Evolutionary conservation across 2,888 invertebrate species (phyloP).

Genomic region (Drosophila anomalata): DNA sequence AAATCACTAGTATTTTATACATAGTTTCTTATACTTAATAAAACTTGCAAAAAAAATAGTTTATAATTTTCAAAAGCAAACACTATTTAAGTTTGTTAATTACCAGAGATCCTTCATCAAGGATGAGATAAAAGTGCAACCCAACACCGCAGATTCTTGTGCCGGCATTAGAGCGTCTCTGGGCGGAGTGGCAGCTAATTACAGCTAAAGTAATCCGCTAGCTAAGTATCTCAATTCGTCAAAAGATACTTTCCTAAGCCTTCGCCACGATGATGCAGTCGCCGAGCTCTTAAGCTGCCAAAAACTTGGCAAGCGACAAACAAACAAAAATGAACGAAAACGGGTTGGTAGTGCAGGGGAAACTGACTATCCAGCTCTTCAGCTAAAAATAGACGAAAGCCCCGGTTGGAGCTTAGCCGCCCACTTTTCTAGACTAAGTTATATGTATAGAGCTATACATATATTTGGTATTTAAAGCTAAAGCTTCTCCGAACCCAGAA

Average conservation of each 20-base stretch:
- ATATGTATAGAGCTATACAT: conserved; percentile 16
- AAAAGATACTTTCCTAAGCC: conserved; percentile 60
- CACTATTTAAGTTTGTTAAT: not conserved
- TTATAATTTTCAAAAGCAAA: not conserved
- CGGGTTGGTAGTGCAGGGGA: not conserved
- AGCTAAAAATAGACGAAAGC: conserved; percentile 45
- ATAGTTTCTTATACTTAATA: not conserved
- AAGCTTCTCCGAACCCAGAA: conserved; percentile 29
- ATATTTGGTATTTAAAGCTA: conserved; percentile 46
- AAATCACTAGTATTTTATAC: not conserved
- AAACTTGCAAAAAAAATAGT: not conserved
- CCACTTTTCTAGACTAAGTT: conserved; percentile 1
- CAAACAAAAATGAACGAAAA: conserved; percentile 35
- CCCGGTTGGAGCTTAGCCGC: conserved; percentile 27
- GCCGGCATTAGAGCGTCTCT: not conserved
- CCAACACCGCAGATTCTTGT: conserved; percentile 2
- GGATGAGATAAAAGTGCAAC: not conserved
- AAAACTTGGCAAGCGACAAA: conserved; percentile 54
- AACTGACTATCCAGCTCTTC: not conserved
- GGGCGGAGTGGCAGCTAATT: conserved; percentile 44
- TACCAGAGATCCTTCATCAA: not conserved
- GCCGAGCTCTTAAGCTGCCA: conserved; percentile 53
- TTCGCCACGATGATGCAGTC: conserved; percentile 37
- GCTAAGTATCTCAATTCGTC: conserved; percentile 53
- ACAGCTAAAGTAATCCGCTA: conserved; percentile 45